Evolutionary conservation across 1,140 invertebrate genomes (phyloP).

Genomic region (Drosophila fuyamai): DNA sequence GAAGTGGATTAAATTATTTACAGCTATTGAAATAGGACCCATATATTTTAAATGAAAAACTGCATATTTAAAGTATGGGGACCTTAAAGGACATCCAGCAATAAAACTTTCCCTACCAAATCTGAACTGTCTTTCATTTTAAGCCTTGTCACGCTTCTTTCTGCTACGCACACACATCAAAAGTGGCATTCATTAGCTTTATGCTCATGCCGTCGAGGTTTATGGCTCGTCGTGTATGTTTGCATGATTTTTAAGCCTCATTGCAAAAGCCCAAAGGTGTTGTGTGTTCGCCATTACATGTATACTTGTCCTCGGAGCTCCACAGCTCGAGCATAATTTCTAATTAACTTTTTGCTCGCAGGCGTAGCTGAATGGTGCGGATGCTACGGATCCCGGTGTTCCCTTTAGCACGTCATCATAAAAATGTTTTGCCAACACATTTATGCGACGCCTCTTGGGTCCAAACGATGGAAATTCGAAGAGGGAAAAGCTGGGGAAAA

Average conservation of each 20-base stretch:
- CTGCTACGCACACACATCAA: slow-evolving; percentile 34
- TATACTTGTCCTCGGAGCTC: slow-evolving; percentile 30
- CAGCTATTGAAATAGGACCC: too few species aligned
- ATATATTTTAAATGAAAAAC: too few species aligned
- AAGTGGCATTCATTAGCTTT: slow-evolving; percentile 66
- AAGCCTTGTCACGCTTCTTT: slow-evolving; percentile 42
- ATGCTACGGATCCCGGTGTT: slow-evolving; percentile 33
- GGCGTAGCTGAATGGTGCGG: slow-evolving; percentile 12
- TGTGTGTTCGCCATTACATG: slow-evolving; percentile 23
- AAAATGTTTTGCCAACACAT: slow-evolving; percentile 80
- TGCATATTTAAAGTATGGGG: too few species aligned
- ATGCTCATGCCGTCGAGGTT: slow-evolving; percentile 34
- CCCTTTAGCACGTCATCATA: slow-evolving; percentile 82
- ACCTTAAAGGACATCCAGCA: too few species aligned
- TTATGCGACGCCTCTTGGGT: slow-evolving; percentile 67
- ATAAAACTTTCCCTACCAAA: neutral
- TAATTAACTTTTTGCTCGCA: slow-evolving; percentile 79
- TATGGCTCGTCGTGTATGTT: slow-evolving; percentile 31
- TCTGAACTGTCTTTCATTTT: slow-evolving; percentile 25
- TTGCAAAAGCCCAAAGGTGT: slow-evolving; percentile 57
- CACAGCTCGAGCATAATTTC: slow-evolving; percentile 77
- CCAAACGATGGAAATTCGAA: neutral
- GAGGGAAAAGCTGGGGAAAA: slow-evolving; percentile 1
- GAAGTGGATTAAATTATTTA: too few species aligned
- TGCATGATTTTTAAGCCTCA: slow-evolving; percentile 52